Percentiles rank a stretch among this genome's conserved stretches.
Conservation (phyloP, 2,797 vertebrate genomes). For the Helarctos malayanus region DNA sequence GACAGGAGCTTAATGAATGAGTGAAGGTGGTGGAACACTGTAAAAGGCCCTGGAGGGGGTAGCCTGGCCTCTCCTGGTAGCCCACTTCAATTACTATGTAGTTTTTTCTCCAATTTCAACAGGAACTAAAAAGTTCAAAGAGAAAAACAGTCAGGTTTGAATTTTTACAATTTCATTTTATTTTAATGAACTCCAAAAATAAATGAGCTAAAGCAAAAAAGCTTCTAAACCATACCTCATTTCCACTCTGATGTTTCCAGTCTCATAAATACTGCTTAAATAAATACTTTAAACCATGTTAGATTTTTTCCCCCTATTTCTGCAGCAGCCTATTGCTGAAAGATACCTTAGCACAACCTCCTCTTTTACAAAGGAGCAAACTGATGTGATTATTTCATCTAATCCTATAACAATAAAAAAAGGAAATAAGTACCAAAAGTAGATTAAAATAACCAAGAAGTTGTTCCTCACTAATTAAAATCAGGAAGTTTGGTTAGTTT, state of each 20-base stretch:
- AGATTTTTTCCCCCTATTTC: constrained; percentile 50
- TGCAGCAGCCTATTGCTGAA: constrained; percentile 10
- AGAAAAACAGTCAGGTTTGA: constrained; percentile 53
- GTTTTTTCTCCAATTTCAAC: constrained; percentile 67
- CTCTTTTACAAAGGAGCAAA: constrained; percentile 31
- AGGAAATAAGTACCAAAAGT: constrained; percentile 32
- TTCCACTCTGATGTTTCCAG: constrained; percentile 40
- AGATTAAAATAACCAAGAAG: constrained; percentile 74
- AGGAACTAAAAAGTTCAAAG: constrained; percentile 71
- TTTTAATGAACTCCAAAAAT: constrained; percentile 58
- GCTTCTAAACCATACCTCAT: constrained; percentile 64
- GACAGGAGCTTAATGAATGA: not conserved
- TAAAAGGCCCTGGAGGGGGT: not conserved
- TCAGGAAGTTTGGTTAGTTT: constrained; percentile 57
- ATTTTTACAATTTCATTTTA: constrained; percentile 66
- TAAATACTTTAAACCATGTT: constrained; percentile 61
- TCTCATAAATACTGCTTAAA: constrained; percentile 63
- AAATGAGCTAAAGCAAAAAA: constrained; percentile 28
- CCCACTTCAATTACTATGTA: not conserved
- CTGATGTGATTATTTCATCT: constrained; percentile 68
- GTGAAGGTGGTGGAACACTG: not conserved
- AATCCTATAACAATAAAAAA: constrained; percentile 58
- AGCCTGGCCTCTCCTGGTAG: not conserved
- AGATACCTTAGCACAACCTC: constrained; percentile 5
- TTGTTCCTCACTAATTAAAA: constrained; percentile 60